A percentile compares a stretch with the other conserved stretches of the same genome.
phyloP scores from a whole-genome alignment of 2,113 vertebrate genomes.

The Anoplopoma fimbria region DNA sequence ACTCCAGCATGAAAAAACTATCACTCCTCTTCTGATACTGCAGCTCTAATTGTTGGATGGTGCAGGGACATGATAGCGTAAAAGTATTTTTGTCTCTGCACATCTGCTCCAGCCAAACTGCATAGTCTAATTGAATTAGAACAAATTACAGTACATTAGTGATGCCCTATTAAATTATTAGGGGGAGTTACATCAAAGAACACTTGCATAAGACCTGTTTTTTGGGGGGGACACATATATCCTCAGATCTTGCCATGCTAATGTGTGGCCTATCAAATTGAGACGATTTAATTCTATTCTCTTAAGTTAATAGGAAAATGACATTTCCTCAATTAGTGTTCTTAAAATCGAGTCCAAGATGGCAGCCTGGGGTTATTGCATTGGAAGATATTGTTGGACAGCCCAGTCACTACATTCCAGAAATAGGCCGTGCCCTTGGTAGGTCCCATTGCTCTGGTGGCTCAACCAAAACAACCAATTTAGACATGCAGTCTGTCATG shows the following conservation, averaged over 20 bases:
- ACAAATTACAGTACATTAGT: conserved; percentile 69
- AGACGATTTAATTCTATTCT: conserved; percentile 3
- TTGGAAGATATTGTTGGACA: conserved; percentile 12
- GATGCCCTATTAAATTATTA: conserved; percentile 67
- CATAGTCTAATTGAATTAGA: conserved; percentile 58
- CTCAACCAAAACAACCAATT: conserved; percentile 26
- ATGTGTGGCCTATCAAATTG: neutral
- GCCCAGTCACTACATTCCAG: conserved; percentile 8
- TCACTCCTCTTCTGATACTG: neutral
- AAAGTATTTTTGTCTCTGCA: neutral
- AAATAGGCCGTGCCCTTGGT: conserved; percentile 38
- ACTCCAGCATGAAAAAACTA: neutral
- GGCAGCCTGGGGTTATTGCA: conserved; percentile 23
- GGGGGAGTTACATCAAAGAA: conserved; percentile 38
- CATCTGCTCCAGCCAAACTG: conserved; percentile 49
- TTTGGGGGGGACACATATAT: neutral
- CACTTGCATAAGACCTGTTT: conserved; percentile 47
- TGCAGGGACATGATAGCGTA: neutral
- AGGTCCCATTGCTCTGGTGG: conserved; percentile 14
- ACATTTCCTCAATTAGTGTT: conserved; percentile 40
- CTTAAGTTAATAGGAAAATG: conserved; percentile 15
- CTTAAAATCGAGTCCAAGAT: conserved; percentile 39
- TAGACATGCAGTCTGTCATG: conserved; percentile 2
- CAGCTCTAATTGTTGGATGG: neutral
- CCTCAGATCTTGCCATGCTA: conserved; percentile 19